phyloP scores from a whole-genome alignment of 2,888 invertebrate genomes.

The Lycocerus yunnanus region DNA sequence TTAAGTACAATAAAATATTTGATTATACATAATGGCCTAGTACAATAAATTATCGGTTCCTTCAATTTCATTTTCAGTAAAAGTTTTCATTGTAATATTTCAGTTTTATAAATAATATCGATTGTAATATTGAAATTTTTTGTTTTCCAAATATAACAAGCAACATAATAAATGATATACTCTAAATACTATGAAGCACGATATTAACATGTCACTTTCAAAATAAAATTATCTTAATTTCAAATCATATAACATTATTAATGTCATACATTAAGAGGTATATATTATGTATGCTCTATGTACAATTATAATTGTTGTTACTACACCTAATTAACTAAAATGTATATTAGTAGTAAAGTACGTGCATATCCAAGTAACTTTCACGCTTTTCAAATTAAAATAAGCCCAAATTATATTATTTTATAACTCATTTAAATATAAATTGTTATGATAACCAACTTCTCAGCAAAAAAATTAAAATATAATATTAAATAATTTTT shows the following conservation, averaged over 20 bases:
- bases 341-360: neutral
- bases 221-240: neutral
- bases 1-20: neutral
- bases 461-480: neutral
- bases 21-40: neutral
- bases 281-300: neutral
- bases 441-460: neutral
- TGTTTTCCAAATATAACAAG: neutral
- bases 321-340: neutral
- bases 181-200: slow-evolving; percentile 5
- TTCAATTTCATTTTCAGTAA: neutral
- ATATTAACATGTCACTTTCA: slow-evolving; percentile 8
- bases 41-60: neutral
- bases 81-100: neutral
- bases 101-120: neutral
- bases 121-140: neutral
- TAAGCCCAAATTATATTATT: neutral
- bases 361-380: neutral
- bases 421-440: neutral
- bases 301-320: neutral
- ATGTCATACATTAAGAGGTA: slow-evolving; percentile 1
- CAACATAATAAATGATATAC: neutral
- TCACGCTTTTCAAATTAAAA: neutral
- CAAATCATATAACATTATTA: neutral
- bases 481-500: neutral